Evolutionary conservation across 2,888 invertebrate species (phyloP), one percentile per base, ranked within the genome.

Genomic region (Lithophane leautieri): DNA sequence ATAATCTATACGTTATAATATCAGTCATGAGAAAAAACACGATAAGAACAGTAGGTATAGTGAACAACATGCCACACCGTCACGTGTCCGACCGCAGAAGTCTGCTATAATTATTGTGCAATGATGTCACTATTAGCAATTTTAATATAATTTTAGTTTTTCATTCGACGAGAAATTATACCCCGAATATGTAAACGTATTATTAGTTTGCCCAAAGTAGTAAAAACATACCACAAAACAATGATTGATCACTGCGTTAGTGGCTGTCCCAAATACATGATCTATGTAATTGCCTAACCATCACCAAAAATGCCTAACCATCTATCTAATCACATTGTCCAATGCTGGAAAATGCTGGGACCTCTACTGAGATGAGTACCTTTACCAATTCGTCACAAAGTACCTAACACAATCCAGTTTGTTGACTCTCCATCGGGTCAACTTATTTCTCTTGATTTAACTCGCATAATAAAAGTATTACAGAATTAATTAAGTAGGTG

Each of bases 61-160:
- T 56, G 52, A 60, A 65, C 16, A 73, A 63, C 68, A 79, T 65
- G 25, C 25, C 25, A 42, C 25, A 9, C 4, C 42, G 65, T 80
- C 84, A 80, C 81, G 82, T 80, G 84, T 12, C 52, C 9, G 72
- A 52, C 44, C 34, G 63, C 65, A 54, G 67, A 44, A 72, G 65
- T 54, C 54, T 61, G 58, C 40, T 50, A 28, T 79, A 68, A 68
- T 80, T 56, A 72, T 67, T 62, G n/a, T 56, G 42, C 12, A 60
- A 70, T 84, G 84, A 80, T 58, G 81, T 76, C 82, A 84, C 47
- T 61, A 61, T 81, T 60, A 6, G 34, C 44, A 28, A 58, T 72
- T 67, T 63, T 58, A 67, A 19, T 50, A 61, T 56, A 56, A 69
- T 61, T 81, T 69, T 65, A 14, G 67, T 76, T 76, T 68, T 71